Evolutionary conservation across 2,113 vertebrate species (phyloP).

Genomic region (Thinocorus orbignyianus): DNA sequence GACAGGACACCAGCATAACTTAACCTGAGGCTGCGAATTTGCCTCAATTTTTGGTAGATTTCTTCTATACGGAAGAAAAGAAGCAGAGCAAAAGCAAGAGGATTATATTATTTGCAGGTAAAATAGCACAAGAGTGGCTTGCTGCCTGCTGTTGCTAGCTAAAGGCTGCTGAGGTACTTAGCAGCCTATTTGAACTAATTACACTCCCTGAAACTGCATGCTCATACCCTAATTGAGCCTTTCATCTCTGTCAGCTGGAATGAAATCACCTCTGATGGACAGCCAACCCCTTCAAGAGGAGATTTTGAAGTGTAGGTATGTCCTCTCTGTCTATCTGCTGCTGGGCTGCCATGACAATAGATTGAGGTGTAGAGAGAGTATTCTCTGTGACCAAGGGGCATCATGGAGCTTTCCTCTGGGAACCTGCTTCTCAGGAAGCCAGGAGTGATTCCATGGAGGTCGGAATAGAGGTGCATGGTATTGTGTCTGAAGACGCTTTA

Average conservation of each 20-base stretch:
- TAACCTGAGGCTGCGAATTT: neutral
- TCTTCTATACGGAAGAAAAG: neutral
- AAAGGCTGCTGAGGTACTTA: neutral
- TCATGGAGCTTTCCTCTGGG: neutral
- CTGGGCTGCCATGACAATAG: rapidly evolving
- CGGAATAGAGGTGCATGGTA: neutral
- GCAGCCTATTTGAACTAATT: neutral
- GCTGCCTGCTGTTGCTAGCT: neutral
- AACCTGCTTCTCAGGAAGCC: neutral
- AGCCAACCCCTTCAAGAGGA: neutral
- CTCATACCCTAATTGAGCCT: neutral
- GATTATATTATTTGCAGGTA: neutral
- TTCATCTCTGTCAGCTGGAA: neutral
- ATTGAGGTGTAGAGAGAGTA: neutral
- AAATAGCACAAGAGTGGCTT: neutral
- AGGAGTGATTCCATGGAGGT: neutral
- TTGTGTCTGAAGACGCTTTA: neutral
- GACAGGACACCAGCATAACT: neutral
- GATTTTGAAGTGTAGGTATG: neutral
- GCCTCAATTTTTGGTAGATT: neutral
- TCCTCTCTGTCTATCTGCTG: neutral
- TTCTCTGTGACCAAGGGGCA: neutral
- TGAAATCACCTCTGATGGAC: neutral
- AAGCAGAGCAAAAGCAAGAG: neutral
- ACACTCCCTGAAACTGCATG: neutral